Evolutionary conservation across 2,888 invertebrate genomes (phyloP).

Genomic region (Zeuzera pyrina): DNA sequence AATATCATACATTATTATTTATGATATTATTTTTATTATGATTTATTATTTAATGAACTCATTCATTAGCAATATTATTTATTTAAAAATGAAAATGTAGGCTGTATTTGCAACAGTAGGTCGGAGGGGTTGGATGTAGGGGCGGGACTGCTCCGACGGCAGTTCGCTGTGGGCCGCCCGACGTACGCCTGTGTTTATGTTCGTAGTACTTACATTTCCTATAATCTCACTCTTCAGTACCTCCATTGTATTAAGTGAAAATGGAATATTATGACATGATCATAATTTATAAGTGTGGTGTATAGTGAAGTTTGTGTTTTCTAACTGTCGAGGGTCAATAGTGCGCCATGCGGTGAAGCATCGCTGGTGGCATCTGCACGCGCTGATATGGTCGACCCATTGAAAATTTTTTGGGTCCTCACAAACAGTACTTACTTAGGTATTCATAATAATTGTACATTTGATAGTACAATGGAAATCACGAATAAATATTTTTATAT

Average conservation of each 20-base stretch:
- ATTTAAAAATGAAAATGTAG: too few relatives aligned
- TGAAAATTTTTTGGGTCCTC: slow-evolving; percentile 88
- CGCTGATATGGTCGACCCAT: slow-evolving; percentile 84
- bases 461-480: slow-evolving; percentile 4
- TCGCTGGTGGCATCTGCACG: slow-evolving; percentile 41
- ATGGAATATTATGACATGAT: neutral
- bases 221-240: slow-evolving; percentile 22
- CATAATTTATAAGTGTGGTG: slow-evolving; percentile 6
- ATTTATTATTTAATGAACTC: too few relatives aligned
- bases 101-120: slow-evolving; percentile 41
- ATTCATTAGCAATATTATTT: too few relatives aligned
- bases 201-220: too few relatives aligned
- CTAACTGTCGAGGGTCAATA: slow-evolving; percentile 22
- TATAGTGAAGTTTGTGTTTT: slow-evolving; percentile 20
- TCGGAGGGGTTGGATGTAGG: slow-evolving; percentile 56
- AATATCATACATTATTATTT: too few relatives aligned
- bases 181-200: slow-evolving; percentile 46
- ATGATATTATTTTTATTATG: too few relatives aligned
- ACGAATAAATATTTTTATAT: neutral
- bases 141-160: slow-evolving; percentile 51
- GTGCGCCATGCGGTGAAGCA: slow-evolving; percentile 64
- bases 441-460: slow-evolving; percentile 37
- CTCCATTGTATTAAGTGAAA: slow-evolving; percentile 3
- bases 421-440: slow-evolving; percentile 88
- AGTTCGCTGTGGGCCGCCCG: slow-evolving; percentile 55